These are phyloP conservation scores for Epistrophe grossulariae DNA, from an alignment of 2,888 invertebrate genomes.

Conservation along the genomic window DNA sequence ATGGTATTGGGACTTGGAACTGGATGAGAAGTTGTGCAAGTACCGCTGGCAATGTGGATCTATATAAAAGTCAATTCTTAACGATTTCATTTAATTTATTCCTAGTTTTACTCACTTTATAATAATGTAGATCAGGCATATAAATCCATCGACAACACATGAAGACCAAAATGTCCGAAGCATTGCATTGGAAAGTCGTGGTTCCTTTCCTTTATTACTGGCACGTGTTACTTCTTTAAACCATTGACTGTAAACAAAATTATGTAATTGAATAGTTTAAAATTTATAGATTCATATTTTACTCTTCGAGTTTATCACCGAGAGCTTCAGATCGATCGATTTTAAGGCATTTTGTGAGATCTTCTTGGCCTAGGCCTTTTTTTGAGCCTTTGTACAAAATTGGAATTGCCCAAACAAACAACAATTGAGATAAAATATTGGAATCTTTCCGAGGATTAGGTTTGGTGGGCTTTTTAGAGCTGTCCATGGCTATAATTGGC, in stretches of 20 bases:
- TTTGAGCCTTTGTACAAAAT: slow-evolving; percentile 81
- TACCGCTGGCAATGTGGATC: slow-evolving; percentile 82
- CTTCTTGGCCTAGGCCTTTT: slow-evolving; percentile 86
- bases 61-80: slow-evolving; percentile 65
- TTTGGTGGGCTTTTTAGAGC: slow-evolving; percentile 81
- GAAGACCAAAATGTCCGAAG: slow-evolving; percentile 88
- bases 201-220: slow-evolving; percentile 85
- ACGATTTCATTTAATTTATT: neutral
- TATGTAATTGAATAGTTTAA: neutral
- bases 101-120: slow-evolving; percentile 80
- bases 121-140: slow-evolving; percentile 84
- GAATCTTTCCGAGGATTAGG: slow-evolving; percentile 82
- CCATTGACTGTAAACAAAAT: slow-evolving; percentile 86
- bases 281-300: slow-evolving; percentile 33
- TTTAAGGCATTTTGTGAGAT: slow-evolving; percentile 88
- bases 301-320: slow-evolving; percentile 83
- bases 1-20: slow-evolving; percentile 79
- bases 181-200: slow-evolving; percentile 88
- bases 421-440: slow-evolving; percentile 81
- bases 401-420: slow-evolving; percentile 83
- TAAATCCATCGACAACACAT: slow-evolving; percentile 87
- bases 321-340: slow-evolving; percentile 84
- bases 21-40: slow-evolving; percentile 82
- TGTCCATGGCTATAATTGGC: slow-evolving; percentile 80
- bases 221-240: slow-evolving; percentile 86